Base-by-base conservation (phyloP, 2,113 vertebrate genomes). In the Rhynchomys soricoides region DNA sequence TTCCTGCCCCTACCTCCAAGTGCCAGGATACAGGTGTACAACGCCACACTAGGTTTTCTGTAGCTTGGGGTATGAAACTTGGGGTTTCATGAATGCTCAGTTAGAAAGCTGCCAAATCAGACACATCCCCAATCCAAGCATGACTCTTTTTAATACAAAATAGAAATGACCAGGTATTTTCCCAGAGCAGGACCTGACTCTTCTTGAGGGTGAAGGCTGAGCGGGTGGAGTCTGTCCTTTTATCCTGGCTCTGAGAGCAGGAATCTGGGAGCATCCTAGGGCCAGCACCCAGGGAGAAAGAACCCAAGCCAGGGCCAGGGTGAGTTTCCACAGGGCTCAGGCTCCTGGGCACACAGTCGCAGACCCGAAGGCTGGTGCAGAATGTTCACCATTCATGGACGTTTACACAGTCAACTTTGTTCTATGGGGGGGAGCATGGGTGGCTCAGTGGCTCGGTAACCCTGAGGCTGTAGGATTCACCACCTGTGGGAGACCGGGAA, bases 401-500 rank as follows among this genome's bases (percentile, higher is more conserved):
- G 6, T 70, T 12, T 73, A 29, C 26, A 57, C 50, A 57, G 66
- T 55, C 12, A 40, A 71, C 1, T 29, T 6, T 40, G 37, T 43
- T 43, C 17, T 11, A 7, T 1, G 2, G 26, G 50, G 71, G 59
- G 81, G 55, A 62, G 22, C n/a, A 43, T 1, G 26, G 40, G n/a
- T 43, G 82, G 55, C n/a, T 0, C 15, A 1, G 79, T 40, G 62
- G 75, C 24, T n/a, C 1, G 5, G 43, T 26, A n/a, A 4, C 31
- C 13, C 45, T 5, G 12, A 37, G n/a, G 77, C 26, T 24, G 82
- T 37, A 0, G 0, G 34, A 16, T 3, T 12, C 13, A 16, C 11
- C 0, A n/a, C 17, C 17, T 4, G 34, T 5, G 17, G 3, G 68
- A 24, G 34, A 64, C 3, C 40, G 5, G 6, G 7, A 55, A 21